A percentile compares a stretch with the other conserved stretches of the same genome.
These are phyloP conservation scores for Coptodon rendalli DNA, from an alignment of 2,113 vertebrate genomes.

Conservation along the genomic window DNA sequence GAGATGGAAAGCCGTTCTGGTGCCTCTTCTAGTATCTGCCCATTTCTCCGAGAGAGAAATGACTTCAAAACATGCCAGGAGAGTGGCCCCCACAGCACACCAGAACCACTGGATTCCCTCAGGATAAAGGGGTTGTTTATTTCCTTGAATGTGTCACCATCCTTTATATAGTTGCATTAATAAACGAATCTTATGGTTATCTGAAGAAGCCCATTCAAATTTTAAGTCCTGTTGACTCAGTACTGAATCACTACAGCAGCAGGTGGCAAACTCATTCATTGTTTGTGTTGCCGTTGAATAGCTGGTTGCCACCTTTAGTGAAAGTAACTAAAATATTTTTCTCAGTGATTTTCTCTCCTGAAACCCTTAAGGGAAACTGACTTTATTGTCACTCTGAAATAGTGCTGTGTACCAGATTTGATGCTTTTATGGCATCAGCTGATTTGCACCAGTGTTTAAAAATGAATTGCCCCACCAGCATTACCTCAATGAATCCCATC, in stretches of 20 bases:
- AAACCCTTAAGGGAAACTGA: neutral
- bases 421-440: neutral
- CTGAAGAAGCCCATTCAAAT: neutral
- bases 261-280: conserved; percentile 16
- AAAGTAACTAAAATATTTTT: neutral
- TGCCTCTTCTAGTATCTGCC: neutral
- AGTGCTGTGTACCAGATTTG: neutral
- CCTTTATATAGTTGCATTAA: neutral
- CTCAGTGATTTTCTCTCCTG: neutral
- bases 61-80: neutral
- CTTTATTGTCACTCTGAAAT: neutral
- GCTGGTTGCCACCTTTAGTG: neutral
- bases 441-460: neutral
- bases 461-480: neutral
- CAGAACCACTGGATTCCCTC: neutral
- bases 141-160: neutral
- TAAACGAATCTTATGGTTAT: neutral
- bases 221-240: neutral
- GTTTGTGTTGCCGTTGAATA: neutral
- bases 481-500: neutral
- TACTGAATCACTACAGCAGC: conserved; percentile 7
- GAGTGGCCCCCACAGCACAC: neutral
- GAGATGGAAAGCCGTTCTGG: neutral
- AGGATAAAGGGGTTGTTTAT: neutral
- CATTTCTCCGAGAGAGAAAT: neutral